These are phyloP conservation scores for Helicoverpa armigera DNA, from an alignment of 1,140 invertebrate species.

Conservation along the genomic window DNA sequence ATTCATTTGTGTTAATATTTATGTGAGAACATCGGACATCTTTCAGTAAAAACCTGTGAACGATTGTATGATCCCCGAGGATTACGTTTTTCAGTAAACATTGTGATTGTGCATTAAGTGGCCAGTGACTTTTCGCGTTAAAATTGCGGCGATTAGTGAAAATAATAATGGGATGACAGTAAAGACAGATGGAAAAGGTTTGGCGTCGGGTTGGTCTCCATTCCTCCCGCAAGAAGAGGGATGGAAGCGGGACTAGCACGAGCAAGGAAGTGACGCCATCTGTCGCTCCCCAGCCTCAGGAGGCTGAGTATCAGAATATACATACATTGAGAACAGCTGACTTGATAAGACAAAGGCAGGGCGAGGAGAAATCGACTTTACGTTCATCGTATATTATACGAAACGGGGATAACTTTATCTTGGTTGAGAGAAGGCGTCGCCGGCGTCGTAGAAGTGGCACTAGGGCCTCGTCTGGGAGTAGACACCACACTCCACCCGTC, in stretches of 20 bases:
- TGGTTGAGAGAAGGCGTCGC: constrained; percentile 82
- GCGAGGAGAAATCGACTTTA: constrained; percentile 82
- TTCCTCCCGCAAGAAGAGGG: constrained; percentile 86
- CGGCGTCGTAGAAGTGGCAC: constrained; percentile 81
- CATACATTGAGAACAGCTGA: constrained; percentile 84
- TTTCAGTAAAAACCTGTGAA: constrained; percentile 36
- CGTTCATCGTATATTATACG: constrained; percentile 84
- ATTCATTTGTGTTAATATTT: constrained; percentile 60
- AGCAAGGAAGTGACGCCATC: constrained; percentile 70
- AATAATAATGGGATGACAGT: constrained; percentile 84
- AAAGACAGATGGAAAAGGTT: constrained; percentile 87
- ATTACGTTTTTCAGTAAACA: constrained; percentile 19
- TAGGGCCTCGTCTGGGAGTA: constrained; percentile 78
- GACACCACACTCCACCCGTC: constrained; percentile 80
- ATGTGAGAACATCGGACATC: constrained; percentile 49
- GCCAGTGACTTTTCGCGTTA: constrained; percentile 32
- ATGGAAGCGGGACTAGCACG: constrained; percentile 81
- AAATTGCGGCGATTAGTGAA: constrained; percentile 53
- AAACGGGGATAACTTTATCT: constrained; percentile 85
- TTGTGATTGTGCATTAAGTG: constrained; percentile 45
- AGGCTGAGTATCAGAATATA: constrained; percentile 83
- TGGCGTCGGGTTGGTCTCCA: constrained; percentile 86
- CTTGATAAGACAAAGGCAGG: constrained; percentile 79
- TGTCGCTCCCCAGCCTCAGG: constrained; percentile 73
- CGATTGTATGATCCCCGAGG: constrained; percentile 5